These are phyloP conservation scores for Tachuris rubrigastra DNA, from an alignment of 2,113 vertebrate genomes.

Conservation along the genomic window DNA sequence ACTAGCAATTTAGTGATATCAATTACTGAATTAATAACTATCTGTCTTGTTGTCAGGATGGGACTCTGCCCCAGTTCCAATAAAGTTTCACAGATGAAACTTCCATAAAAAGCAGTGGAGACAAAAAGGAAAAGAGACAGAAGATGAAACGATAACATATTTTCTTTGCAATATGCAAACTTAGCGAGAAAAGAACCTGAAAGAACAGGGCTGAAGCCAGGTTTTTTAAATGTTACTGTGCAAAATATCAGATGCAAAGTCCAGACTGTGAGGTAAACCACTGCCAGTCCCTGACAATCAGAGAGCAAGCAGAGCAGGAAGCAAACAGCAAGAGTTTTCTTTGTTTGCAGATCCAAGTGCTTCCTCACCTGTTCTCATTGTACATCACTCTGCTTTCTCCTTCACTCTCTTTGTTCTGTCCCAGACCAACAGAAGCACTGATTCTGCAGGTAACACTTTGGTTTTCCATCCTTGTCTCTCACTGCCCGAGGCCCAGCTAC, in stretches of 20 bases:
- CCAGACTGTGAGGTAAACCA: not conserved
- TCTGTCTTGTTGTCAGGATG: not conserved
- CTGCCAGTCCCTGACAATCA: not conserved
- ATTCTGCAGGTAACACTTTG: not conserved
- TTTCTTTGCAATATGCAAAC: not conserved
- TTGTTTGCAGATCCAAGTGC: slow-evolving; percentile 9
- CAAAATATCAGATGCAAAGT: slow-evolving; percentile 6
- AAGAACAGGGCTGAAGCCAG: not conserved
- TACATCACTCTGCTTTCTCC: not conserved
- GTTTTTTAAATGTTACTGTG: not conserved
- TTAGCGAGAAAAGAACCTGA: not conserved
- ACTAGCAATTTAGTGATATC: not conserved
- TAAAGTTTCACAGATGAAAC: not conserved
- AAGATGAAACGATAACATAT: not conserved
- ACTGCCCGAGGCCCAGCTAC: not conserved
- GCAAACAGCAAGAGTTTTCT: slow-evolving; percentile 41
- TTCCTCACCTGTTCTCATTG: not conserved
- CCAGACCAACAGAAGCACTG: not conserved
- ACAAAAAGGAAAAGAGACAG: not conserved
- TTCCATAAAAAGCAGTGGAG: not conserved
- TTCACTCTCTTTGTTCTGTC: not conserved
- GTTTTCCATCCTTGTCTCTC: not conserved
- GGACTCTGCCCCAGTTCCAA: not conserved
- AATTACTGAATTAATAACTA: not conserved
- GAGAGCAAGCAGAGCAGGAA: slow-evolving; percentile 16